phyloP scores from a whole-genome alignment of 2,797 vertebrate species.

The Mus caroli region DNA sequence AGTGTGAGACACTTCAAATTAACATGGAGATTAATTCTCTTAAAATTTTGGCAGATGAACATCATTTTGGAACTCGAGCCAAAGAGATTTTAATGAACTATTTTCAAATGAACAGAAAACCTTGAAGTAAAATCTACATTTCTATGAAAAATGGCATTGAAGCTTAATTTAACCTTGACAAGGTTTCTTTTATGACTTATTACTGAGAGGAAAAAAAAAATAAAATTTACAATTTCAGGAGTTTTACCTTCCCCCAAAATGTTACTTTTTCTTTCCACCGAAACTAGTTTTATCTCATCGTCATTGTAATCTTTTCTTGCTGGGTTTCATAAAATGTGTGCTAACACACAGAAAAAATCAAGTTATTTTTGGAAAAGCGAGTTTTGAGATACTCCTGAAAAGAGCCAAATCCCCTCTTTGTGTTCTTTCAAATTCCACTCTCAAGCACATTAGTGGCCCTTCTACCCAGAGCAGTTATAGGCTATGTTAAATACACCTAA shows the following conservation, averaged over 20 bases:
- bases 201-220: not conserved
- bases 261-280: not conserved
- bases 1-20: conserved; percentile 28
- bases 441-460: not conserved
- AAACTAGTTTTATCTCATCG: not conserved
- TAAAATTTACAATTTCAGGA: conserved; percentile 7
- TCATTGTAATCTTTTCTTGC: not conserved
- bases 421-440: not conserved
- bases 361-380: not conserved
- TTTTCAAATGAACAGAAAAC: conserved; percentile 74
- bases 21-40: conserved; percentile 71
- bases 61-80: conserved; percentile 70
- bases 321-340: conserved; percentile 22
- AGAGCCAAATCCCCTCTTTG: not conserved
- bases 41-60: conserved; percentile 74
- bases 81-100: conserved; percentile 77
- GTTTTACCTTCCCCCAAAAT: not conserved
- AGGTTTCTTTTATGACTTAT: not conserved
- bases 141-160: not conserved
- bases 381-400: not conserved
- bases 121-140: conserved; percentile 68
- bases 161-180: conserved; percentile 26
- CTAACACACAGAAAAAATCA: conserved; percentile 6
- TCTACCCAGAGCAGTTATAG: too few relatives aligned
- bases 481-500: not conserved